Base-by-base conservation (phyloP, 2,113 vertebrate species). In the Grallaria varia region DNA sequence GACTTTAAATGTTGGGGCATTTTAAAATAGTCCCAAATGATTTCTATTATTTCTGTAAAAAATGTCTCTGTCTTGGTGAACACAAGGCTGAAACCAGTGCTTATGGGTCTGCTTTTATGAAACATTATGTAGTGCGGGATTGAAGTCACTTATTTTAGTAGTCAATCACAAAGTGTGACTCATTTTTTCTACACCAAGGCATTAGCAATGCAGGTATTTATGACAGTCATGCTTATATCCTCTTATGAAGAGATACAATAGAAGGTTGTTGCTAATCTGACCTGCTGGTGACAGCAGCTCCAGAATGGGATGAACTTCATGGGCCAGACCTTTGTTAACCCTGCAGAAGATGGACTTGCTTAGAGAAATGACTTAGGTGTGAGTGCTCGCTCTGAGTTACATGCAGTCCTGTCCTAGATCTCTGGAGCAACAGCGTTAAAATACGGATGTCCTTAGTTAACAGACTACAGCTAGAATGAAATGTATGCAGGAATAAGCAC, bases 361-460 rank as follows among this genome's bases (percentile, higher is more conserved):
- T 50, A 69, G 25, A 78, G 28, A 58, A 73, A 50, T 37, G 0
- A 52, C 5, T 60, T n/a, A 47, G 27, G 18, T 50, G 37, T 39
- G 37, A 83, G 62, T 31, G 9, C 37, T 87, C 12, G 12, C 35
- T 72, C 58, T 42, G 33, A 78, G 15, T 42, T 42, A 74, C 2
- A 0, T 49, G 47, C 30, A 58, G 31, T 39, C 47, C 63, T 62
- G 58, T 20, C n/a, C 56, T 31, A 80, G 17, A 55, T 22, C 18
- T 77, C 47, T 69, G 33, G 16, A 64, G 17, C 47, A 76, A 9
- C 18, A 67, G 40, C 0, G 0, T 31, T 50, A 16, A 7, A n/a
- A 9, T 12, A 21, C 35, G 37, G 42, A 66, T 37, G 40, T 82
- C 35, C 59, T 28, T 64, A 58, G 19, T 55, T 24, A 37, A 55